These are phyloP conservation scores for Lordiphosa andalusiaca DNA, from an alignment of 2,888 invertebrate species.

Conservation along the genomic window DNA sequence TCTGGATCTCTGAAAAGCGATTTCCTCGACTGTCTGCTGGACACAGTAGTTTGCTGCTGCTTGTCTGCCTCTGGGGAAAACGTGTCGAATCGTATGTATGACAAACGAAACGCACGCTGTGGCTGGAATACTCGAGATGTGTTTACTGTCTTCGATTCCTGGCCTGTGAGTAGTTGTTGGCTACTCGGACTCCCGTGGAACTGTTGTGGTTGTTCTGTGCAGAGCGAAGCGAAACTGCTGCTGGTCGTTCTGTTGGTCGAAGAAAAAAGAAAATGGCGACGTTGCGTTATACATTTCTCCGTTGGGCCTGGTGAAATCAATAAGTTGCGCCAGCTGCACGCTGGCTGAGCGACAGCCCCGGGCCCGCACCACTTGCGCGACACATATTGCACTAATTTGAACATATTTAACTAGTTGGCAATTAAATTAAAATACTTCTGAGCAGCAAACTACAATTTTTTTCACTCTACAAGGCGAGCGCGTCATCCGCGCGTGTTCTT, in stretches of 20 bases:
- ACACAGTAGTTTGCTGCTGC: slow-evolving; percentile 48
- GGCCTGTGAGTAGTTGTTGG: slow-evolving; percentile 8
- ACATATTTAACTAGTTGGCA: slow-evolving; percentile 35
- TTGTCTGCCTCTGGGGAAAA: slow-evolving; percentile 45
- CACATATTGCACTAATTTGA: slow-evolving; percentile 73
- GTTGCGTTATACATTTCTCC: slow-evolving; percentile 67
- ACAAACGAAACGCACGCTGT: slow-evolving; percentile 55
- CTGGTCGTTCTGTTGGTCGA: slow-evolving; percentile 73
- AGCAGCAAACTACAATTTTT: slow-evolving; percentile 21
- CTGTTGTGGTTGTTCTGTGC: slow-evolving; percentile 63
- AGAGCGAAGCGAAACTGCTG: slow-evolving; percentile 70
- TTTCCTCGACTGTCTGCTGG: slow-evolving; percentile 41
- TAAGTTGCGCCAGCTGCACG: slow-evolving; percentile 68
- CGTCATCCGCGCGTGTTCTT: slow-evolving; percentile 70
- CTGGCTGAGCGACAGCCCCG: slow-evolving; percentile 36
- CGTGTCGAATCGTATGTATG: slow-evolving; percentile 45
- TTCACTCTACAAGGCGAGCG: slow-evolving; percentile 7
- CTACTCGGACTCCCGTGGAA: slow-evolving; percentile 57
- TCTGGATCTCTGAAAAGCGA: slow-evolving; percentile 67
- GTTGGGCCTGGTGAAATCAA: slow-evolving; percentile 73
- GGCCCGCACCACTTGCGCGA: slow-evolving; percentile 64
- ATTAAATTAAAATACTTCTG: slow-evolving; percentile 55
- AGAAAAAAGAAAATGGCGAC: slow-evolving; percentile 79
- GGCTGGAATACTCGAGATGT: slow-evolving; percentile 34
- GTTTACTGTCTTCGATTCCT: slow-evolving; percentile 38